Evolutionary conservation across 2,888 invertebrate species (phyloP), one percentile per base, ranked within the genome.

Genomic region (Drosophila testacea): DNA sequence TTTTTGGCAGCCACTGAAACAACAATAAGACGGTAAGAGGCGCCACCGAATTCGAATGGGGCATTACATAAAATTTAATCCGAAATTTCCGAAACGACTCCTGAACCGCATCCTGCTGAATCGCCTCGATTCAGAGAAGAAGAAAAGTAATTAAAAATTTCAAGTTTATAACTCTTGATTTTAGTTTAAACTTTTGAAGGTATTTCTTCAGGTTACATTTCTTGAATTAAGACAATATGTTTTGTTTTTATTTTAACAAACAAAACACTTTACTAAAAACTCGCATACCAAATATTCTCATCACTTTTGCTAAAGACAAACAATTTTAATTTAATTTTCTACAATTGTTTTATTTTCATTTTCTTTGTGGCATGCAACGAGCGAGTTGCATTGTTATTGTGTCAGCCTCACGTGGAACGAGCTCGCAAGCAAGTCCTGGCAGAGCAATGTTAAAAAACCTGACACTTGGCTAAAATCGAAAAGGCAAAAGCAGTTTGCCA

Each of bases 401-500:
- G 68, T 44, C 62, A 41, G 57, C 34, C 11, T 63, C 34, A 36
- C 22, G 44, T 28, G 54, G 41, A 38, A 46, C 7, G 7, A 30
- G 5, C n/a, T 36, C 34, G 34, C 6, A 38, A 3, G 42, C 55
- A 51, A 48, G 46, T 69, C 61, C 79, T 78, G 65, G 62, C 73
- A 54, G 59, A 59, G 52, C 52, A 57, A 73, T 51, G 77, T 55
- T 63, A 9, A 64, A 59, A 52, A 39, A 55, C 13, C 69, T 74
- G 86, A 83, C 81, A 80, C 77, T 82, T 73, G 69, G 62, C 55
- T 47, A 22, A 22, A 60, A 61, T 62, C 57, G 67, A 50, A 68
- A 62, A 69, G 68, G 74, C 64, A 59, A 74, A 60, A 55, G 75
- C 79, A 69, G 73, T 77, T 77, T 88, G 77, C 76, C 79, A 77